Base-by-base conservation (phyloP, 1,140 invertebrate species). In the Leptopilina boulardi region DNA sequence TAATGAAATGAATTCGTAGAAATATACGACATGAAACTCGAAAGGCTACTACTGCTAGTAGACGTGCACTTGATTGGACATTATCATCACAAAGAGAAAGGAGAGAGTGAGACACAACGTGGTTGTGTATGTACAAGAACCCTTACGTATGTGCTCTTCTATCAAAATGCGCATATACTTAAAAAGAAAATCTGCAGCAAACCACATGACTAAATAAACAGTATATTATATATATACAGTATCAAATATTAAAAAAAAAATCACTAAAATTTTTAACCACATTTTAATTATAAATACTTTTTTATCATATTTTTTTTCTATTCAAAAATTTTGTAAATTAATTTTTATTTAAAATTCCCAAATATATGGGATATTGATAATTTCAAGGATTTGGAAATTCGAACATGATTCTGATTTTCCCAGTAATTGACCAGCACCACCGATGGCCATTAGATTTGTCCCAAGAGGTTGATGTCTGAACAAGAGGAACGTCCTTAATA, bases 11-110 rank as follows among this genome's bases (percentile, higher is more conserved):
- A 66, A 34, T 30, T 30, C 26, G 23, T n/a, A 26, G 26, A 66
- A 34, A 66, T 66, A 34, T 26, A 66, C 23, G 13, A 30, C 26
- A 66, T 30, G 26, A 30, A n/a, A 34, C 13, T 66, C 3, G 11
- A 2, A 66, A 34, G 59, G 23, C 26, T 15, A 66, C 56, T 66
- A 5, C 11, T 26, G 26, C 13, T 26, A 41, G 1, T 66, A 9
- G 51, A 30, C 70, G 26, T 70, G 73, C 70, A 54, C 80, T 83
- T 84, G 80, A 84, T 85, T 80, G 83, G 75, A 78, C 73, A 85
- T 85, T 85, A 85, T 66, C 83, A 85, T 85, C 77, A 85, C 83
- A 85, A 85, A 82, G 77, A 77, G n/a, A n/a, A n/a, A n/a, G n/a
- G n/a, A n/a, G n/a, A n/a, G n/a, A n/a, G n/a, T n/a, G n/a, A n/a